Evolutionary conservation across 2,888 invertebrate genomes (phyloP).

Genomic region (Drosophila sordidula): DNA sequence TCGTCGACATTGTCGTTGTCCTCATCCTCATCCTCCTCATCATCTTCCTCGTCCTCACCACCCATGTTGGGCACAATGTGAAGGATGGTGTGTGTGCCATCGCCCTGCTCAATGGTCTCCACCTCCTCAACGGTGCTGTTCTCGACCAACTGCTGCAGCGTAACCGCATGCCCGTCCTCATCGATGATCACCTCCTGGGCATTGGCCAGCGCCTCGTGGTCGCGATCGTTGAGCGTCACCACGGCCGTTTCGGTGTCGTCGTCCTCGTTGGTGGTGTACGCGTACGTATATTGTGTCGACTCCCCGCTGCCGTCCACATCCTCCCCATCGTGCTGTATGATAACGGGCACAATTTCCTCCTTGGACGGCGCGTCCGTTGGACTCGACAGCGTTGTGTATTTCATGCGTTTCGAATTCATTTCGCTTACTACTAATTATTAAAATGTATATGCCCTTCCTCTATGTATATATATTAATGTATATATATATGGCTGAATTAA

Average conservation of each 20-base stretch:
- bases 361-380: slow-evolving; percentile 57
- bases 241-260: slow-evolving; percentile 82
- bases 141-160: slow-evolving; percentile 79
- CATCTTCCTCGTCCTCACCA: slow-evolving; percentile 10
- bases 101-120: slow-evolving; percentile 77
- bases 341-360: slow-evolving; percentile 80
- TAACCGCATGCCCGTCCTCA: slow-evolving; percentile 80
- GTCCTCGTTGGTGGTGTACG: slow-evolving; percentile 75
- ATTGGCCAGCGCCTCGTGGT: slow-evolving; percentile 62
- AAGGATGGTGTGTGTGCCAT: slow-evolving; percentile 81
- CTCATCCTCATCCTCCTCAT: slow-evolving; percentile 10
- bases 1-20: slow-evolving; percentile 16
- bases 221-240: slow-evolving; percentile 75
- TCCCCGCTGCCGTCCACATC: slow-evolving; percentile 59
- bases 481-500: background rate
- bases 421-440: background rate
- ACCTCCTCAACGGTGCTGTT: slow-evolving; percentile 76
- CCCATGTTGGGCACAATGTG: slow-evolving; percentile 65
- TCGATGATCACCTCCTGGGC: slow-evolving; percentile 83
- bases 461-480: background rate
- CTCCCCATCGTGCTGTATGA: slow-evolving; percentile 78
- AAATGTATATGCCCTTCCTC: too few relatives aligned
- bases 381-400: slow-evolving; percentile 62
- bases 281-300: slow-evolving; percentile 81
- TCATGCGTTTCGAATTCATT: slow-evolving; percentile 82